phyloP scores from a whole-genome alignment of 1,140 invertebrate species.

The Bombus huntii region DNA sequence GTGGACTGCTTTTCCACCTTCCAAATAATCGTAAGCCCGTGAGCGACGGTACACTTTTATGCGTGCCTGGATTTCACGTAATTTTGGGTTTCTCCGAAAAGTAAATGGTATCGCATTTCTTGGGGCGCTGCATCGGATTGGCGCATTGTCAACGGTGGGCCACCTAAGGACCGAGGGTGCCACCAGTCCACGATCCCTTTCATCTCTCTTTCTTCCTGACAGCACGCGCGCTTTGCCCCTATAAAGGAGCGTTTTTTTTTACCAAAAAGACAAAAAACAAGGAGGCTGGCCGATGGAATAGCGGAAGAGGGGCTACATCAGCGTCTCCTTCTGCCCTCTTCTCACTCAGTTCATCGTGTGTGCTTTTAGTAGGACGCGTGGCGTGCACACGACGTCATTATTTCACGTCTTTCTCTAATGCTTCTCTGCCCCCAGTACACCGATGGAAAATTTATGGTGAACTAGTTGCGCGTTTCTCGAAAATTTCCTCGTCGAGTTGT shows the following conservation, averaged over 20 bases:
- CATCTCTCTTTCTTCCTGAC: conserved; percentile 59
- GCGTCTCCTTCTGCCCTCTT: conserved; percentile 12
- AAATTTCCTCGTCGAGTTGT: conserved; percentile 2
- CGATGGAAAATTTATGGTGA: conserved; percentile 55
- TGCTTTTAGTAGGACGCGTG: conserved; percentile 60
- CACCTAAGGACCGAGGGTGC: conserved; percentile 62
- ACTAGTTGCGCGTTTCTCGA: conserved; percentile 47
- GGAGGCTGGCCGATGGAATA: conserved; percentile 39
- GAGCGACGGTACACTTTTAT: conserved; percentile 17
- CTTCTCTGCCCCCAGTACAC: no score
- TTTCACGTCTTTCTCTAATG: conserved; percentile 38
- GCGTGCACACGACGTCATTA: conserved; percentile 66
- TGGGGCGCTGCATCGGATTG: conserved; percentile 61
- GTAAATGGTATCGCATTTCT: conserved; percentile 76
- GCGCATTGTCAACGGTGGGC: conserved; percentile 68
- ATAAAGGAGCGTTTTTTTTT: conserved; percentile 60
- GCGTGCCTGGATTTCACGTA: conserved; percentile 71
- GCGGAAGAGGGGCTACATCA: conserved; percentile 51
- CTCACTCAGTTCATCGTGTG: not conserved
- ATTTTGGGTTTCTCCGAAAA: conserved; percentile 72
- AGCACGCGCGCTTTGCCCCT: conserved; percentile 59
- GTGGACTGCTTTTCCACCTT: conserved; percentile 1
- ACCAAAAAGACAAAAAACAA: conserved; percentile 67
- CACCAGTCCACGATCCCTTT: conserved; percentile 60
- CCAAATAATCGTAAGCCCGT: conserved; percentile 8